Conservation (phyloP, 2,113 vertebrate genomes). For the Scatophagus argus region DNA sequence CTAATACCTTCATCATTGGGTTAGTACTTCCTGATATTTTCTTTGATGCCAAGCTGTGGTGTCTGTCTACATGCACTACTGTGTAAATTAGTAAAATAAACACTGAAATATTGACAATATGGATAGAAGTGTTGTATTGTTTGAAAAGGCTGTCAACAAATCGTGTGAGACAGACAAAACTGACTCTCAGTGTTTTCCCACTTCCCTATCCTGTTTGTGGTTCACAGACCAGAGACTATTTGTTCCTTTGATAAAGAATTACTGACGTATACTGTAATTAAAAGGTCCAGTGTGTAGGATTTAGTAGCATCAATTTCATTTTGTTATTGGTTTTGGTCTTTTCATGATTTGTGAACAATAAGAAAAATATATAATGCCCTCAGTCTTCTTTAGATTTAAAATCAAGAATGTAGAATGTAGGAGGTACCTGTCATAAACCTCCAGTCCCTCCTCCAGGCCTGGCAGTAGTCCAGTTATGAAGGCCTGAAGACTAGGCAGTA, state of each 20-base stretch:
- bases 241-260: too few species aligned
- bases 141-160: not conserved
- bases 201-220: not conserved
- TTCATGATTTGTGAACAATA: not conserved
- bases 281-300: too few species aligned
- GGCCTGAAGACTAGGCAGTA: conserved; percentile 96
- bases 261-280: not conserved
- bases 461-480: conserved; percentile 94
- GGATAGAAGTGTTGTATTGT: too few species aligned
- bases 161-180: not conserved
- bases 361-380: not conserved
- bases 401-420: not conserved
- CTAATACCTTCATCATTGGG: not conserved
- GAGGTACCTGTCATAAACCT: conserved; percentile 93
- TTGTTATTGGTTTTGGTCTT: not conserved
- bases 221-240: not conserved
- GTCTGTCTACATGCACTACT: not conserved
- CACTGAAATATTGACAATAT: not conserved
- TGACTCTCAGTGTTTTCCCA: not conserved
- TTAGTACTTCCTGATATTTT: not conserved
- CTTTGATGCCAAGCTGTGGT: not conserved
- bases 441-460: conserved; percentile 95
- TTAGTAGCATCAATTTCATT: too few species aligned
- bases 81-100: conserved; percentile 3
- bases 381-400: not conserved